Percentiles rank a stretch among this genome's conserved stretches.
phyloP scores from a whole-genome alignment of 2,888 invertebrate genomes.

The Cephus pygmeus region DNA sequence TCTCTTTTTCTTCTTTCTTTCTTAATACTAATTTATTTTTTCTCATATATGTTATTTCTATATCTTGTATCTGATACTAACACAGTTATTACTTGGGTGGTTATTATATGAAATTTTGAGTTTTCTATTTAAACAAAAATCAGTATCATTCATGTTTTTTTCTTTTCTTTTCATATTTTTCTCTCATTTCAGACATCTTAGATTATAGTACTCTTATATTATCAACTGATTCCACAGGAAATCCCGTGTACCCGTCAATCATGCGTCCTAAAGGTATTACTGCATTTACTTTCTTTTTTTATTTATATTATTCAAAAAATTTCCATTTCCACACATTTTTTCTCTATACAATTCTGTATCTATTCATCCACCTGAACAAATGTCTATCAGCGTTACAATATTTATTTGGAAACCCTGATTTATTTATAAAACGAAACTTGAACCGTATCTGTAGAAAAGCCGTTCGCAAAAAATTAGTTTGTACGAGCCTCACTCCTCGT shows the following conservation, averaged over 20 bases:
- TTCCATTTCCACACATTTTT: not conserved
- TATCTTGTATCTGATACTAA: not conserved
- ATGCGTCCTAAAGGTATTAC: conserved; percentile 78
- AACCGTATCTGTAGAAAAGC: not conserved
- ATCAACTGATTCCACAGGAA: conserved; percentile 81
- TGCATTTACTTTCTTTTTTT: conserved; percentile 25
- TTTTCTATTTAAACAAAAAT: not conserved
- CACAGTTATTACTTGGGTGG: not conserved
- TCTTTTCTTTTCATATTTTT: conserved; percentile 46
- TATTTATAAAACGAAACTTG: not conserved
- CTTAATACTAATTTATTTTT: not conserved
- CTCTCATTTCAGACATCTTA: conserved; percentile 76
- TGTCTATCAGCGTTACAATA: not conserved
- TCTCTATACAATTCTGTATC: not conserved
- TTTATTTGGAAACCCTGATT: not conserved
- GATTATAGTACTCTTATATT: conserved; percentile 80
- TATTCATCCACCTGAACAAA: not conserved
- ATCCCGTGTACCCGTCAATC: conserved; percentile 77
- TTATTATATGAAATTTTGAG: not conserved
- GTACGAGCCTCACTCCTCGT: not conserved
- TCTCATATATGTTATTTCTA: not conserved
- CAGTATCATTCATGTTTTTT: conserved; percentile 1
- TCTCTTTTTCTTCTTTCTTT: not conserved
- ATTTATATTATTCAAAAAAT: conserved; percentile 9
- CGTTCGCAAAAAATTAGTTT: not conserved